A percentile compares a stretch with the other conserved stretches of the same genome.
phyloP scores from a whole-genome alignment of 2,113 vertebrate genomes.

The Syngnathoides biaculeatus region DNA sequence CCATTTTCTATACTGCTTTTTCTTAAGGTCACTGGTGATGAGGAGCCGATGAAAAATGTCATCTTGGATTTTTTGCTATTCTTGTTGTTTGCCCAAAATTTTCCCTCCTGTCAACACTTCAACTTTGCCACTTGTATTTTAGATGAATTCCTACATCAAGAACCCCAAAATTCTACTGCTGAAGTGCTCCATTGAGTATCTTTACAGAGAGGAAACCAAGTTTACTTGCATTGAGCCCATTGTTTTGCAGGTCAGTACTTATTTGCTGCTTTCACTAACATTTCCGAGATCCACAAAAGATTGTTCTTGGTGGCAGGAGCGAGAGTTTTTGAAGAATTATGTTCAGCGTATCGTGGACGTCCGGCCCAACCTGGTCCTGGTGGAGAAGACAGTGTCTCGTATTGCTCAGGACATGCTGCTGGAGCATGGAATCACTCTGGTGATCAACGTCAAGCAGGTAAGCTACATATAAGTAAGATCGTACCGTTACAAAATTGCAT shows the following conservation, averaged over 20 bases:
- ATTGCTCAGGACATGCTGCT: slow-evolving; percentile 98
- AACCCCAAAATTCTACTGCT: slow-evolving; percentile 94
- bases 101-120: neutral
- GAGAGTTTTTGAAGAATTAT: slow-evolving; percentile 96
- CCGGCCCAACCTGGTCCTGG: slow-evolving; percentile 90
- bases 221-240: slow-evolving; percentile 98
- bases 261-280: neutral
- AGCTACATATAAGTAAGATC: slow-evolving; percentile 45
- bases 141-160: slow-evolving; percentile 97
- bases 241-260: slow-evolving; percentile 84
- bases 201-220: slow-evolving; percentile 97
- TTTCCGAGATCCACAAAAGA: neutral
- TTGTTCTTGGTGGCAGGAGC: slow-evolving; percentile 74
- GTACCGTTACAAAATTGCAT: too few species aligned
- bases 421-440: slow-evolving; percentile 93
- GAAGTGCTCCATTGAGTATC: slow-evolving; percentile 97
- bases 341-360: slow-evolving; percentile 95
- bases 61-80: neutral
- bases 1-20: neutral
- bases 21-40: neutral
- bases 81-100: neutral
- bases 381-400: slow-evolving; percentile 96
- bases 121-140: neutral
- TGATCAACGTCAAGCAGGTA: slow-evolving; percentile 96
- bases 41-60: neutral